These are phyloP conservation scores for Corynorhinus townsendii DNA, from an alignment of 2,113 vertebrate genomes.

Conservation along the genomic window DNA sequence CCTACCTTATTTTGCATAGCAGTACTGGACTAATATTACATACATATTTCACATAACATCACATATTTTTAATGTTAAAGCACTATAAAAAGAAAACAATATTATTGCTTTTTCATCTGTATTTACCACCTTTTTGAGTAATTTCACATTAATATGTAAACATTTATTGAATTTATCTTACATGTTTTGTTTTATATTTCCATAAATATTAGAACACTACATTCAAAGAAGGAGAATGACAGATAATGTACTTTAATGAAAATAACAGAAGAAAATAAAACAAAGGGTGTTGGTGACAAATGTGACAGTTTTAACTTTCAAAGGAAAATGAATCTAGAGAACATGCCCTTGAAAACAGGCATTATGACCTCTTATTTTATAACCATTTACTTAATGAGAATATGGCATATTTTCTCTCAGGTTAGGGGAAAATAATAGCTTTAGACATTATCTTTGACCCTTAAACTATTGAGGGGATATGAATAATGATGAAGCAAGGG, in stretches of 20 bases:
- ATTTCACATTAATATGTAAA: background rate
- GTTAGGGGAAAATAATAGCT: conserved; percentile 15
- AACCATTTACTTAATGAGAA: conserved; percentile 41
- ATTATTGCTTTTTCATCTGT: background rate
- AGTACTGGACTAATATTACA: background rate
- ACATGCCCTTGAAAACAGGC: conserved; percentile 33
- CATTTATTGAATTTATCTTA: background rate
- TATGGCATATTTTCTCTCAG: conserved; percentile 37
- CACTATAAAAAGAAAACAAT: background rate
- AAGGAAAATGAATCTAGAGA: background rate
- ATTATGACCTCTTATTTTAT: conserved; percentile 34
- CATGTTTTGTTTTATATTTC: background rate
- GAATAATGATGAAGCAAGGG: conserved; percentile 33
- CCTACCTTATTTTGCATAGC: background rate
- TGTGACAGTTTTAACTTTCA: conserved; percentile 32
- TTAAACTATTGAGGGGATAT: background rate
- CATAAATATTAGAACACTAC: background rate
- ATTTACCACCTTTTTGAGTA: background rate
- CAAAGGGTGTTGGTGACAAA: background rate
- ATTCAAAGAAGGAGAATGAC: background rate
- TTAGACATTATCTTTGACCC: background rate
- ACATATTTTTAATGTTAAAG: conserved; percentile 1
- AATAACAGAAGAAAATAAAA: background rate
- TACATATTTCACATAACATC: background rate
- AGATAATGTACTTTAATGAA: background rate